phyloP scores from a whole-genome alignment of 2,888 invertebrate species.

The Morpho deidamia region DNA sequence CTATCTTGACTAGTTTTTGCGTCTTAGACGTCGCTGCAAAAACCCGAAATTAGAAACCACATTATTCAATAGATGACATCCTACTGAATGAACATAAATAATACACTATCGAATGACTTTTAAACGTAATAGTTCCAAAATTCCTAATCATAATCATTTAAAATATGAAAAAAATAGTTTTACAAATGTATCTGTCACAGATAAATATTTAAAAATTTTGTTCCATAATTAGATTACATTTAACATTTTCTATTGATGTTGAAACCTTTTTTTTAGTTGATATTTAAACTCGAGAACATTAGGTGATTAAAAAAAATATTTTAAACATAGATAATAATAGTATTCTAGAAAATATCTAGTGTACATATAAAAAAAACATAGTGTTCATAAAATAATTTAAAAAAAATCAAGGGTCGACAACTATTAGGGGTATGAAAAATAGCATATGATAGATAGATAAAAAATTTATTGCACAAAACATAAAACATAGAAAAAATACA shows the following conservation, averaged over 20 bases:
- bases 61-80: slow-evolving; percentile 22
- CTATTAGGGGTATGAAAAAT: no score
- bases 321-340: no score
- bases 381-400: no score
- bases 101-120: slow-evolving; percentile 10
- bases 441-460: no score
- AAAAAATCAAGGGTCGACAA: no score
- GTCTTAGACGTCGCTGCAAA: slow-evolving; percentile 39
- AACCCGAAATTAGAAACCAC: neutral
- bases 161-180: slow-evolving; percentile 40
- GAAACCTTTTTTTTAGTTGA: neutral
- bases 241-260: slow-evolving; percentile 17
- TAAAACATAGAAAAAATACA: no score
- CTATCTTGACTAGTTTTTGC: slow-evolving; percentile 60
- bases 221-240: slow-evolving; percentile 5
- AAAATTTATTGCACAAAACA: no score
- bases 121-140: slow-evolving; percentile 23
- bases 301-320: neutral
- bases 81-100: no score
- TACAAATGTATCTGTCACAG: slow-evolving; percentile 14
- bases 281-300: neutral
- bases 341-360: no score
- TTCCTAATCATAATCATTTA: slow-evolving; percentile 32
- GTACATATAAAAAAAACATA: no score
- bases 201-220: neutral